phyloP scores from a whole-genome alignment of 2,113 vertebrate species.

The Pongo pygmaeus region DNA sequence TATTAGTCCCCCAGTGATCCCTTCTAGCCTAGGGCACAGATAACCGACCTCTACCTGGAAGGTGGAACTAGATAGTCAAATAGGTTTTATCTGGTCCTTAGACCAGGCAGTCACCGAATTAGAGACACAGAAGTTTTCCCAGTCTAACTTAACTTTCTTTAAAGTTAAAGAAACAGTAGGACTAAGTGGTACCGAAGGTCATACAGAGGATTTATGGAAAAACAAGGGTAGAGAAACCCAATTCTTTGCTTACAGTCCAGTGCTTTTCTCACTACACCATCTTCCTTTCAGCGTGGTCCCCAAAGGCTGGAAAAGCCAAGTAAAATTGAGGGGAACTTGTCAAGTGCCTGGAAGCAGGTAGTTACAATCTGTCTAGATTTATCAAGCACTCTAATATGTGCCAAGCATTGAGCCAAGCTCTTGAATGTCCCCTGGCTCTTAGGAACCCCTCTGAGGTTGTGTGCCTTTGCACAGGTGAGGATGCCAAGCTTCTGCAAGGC shows the following conservation, averaged over 20 bases:
- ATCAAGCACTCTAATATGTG: neutral
- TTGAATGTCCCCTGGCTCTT: neutral
- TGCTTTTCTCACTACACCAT: neutral
- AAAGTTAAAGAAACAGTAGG: neutral
- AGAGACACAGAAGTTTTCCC: neutral
- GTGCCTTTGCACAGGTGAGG: too few relatives aligned
- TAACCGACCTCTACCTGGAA: neutral
- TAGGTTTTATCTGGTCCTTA: neutral
- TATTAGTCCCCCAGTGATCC: neutral
- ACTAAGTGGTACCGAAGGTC: neutral
- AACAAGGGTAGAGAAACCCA: neutral
- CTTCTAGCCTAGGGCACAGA: conserved; percentile 1
- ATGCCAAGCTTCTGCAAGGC: neutral
- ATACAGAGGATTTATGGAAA: neutral
- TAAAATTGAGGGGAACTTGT: neutral
- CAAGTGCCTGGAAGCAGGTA: neutral
- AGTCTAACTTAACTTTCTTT: neutral
- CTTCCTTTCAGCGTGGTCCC: neutral
- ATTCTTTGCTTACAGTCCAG: neutral
- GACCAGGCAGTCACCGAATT: neutral
- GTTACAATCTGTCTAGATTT: neutral
- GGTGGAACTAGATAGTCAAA: neutral
- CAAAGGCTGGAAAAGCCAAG: neutral
- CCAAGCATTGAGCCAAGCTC: neutral
- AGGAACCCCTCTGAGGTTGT: neutral